These are phyloP conservation scores for Diachasmimorpha longicaudata DNA, from an alignment of 1,140 invertebrate genomes.

Conservation along the genomic window DNA sequence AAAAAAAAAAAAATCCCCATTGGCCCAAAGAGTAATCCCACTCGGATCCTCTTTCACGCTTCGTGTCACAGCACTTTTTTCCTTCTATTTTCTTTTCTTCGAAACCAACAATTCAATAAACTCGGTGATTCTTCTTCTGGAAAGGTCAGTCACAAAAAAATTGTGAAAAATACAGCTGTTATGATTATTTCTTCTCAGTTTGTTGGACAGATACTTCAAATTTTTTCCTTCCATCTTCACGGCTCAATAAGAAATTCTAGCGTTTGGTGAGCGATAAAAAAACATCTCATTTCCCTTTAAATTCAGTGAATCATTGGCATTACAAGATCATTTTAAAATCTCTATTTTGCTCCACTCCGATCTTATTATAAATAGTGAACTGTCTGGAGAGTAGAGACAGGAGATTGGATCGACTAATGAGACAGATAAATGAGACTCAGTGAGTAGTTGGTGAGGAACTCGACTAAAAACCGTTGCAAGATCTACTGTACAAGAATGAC, in stretches of 20 bases:
- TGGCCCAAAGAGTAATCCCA: constrained; percentile 3
- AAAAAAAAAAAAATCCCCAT: constrained; percentile 14
- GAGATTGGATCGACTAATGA: not conserved
- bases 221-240: too few relatives aligned
- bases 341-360: too few relatives aligned
- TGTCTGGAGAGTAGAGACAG: too few relatives aligned
- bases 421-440: constrained; percentile 19
- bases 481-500: not conserved
- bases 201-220: not conserved
- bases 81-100: not conserved
- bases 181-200: not conserved
- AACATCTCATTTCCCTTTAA: too few relatives aligned
- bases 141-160: not conserved
- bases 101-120: constrained; percentile 7
- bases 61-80: not conserved
- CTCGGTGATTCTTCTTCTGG: not conserved
- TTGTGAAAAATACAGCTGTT: not conserved
- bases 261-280: too few relatives aligned
- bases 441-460: not conserved
- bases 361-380: too few relatives aligned
- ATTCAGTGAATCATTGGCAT: too few relatives aligned
- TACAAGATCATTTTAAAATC: too few relatives aligned
- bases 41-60: not conserved
- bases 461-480: not conserved
- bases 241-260: too few relatives aligned